Evolutionary conservation across 2,888 invertebrate species (phyloP).

Genomic region (Laspeyria flexula): DNA sequence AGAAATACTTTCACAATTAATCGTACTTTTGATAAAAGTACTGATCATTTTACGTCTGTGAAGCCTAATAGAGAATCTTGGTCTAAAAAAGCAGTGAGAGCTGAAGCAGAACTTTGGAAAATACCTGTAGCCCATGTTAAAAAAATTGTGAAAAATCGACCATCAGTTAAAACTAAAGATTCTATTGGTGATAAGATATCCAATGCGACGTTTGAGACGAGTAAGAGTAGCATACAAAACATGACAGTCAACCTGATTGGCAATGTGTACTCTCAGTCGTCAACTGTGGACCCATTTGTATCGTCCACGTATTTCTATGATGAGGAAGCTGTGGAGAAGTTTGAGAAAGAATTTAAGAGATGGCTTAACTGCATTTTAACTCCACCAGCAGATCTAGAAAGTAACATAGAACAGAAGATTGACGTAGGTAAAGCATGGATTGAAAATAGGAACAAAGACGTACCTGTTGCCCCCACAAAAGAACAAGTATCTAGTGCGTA

Average conservation of each 20-base stretch:
- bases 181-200: conserved; percentile 50
- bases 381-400: conserved; percentile 90
- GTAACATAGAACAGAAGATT: conserved; percentile 86
- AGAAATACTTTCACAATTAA: conserved; percentile 74
- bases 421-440: conserved; percentile 92
- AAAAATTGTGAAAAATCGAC: conserved; percentile 59
- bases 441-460: conserved; percentile 89
- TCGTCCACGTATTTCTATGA: conserved; percentile 89
- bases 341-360: conserved; percentile 90
- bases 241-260: conserved; percentile 69
- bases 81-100: conserved; percentile 73
- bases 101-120: conserved; percentile 75
- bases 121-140: conserved; percentile 61
- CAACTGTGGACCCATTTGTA: conserved; percentile 89
- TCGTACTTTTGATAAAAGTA: conserved; percentile 72
- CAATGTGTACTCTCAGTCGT: conserved; percentile 78
- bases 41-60: conserved; percentile 41
- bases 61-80: conserved; percentile 61
- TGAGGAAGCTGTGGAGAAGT: conserved; percentile 88
- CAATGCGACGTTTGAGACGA: conserved; percentile 62
- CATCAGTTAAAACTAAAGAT: conserved; percentile 52
- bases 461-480: conserved; percentile 89
- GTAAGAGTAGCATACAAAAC: conserved; percentile 77
- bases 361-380: conserved; percentile 93
- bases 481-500: conserved; percentile 89